phyloP scores from a whole-genome alignment of 1,140 invertebrate species.

The Hypsibius dujardini region DNA sequence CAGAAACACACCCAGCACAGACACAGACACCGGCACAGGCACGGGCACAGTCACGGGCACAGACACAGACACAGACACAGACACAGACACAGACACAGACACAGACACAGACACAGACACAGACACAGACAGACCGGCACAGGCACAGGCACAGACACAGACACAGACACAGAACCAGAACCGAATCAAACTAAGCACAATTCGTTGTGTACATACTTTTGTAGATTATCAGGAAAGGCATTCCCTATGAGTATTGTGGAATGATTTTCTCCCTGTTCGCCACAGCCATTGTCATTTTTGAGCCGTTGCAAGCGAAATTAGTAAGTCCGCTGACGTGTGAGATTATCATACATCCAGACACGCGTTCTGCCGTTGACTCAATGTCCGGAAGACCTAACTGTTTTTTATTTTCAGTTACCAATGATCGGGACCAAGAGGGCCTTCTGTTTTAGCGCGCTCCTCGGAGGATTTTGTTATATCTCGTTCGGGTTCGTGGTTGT shows the following conservation, averaged over 20 bases:
- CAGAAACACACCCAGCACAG: not conserved
- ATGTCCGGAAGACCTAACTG: not conserved
- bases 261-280: constrained; percentile 3
- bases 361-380: not conserved
- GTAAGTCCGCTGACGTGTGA: not conserved
- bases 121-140: no score
- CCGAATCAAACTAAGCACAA: not conserved
- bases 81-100: no score
- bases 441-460: not conserved
- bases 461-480: constrained; percentile 14
- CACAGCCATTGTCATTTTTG: not conserved
- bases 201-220: not conserved
- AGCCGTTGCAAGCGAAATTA: not conserved
- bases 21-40: not conserved
- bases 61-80: no score
- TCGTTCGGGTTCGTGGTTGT: not conserved
- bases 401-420: constrained; percentile 3
- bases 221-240: constrained; percentile 7
- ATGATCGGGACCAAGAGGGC: not conserved
- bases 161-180: no score
- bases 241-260: not conserved
- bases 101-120: no score
- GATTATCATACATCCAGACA: not conserved
- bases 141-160: no score
- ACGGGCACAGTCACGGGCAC: not conserved